These are phyloP conservation scores for Xestia c-nigrum DNA, from an alignment of 2,888 invertebrate species.

Conservation along the genomic window DNA sequence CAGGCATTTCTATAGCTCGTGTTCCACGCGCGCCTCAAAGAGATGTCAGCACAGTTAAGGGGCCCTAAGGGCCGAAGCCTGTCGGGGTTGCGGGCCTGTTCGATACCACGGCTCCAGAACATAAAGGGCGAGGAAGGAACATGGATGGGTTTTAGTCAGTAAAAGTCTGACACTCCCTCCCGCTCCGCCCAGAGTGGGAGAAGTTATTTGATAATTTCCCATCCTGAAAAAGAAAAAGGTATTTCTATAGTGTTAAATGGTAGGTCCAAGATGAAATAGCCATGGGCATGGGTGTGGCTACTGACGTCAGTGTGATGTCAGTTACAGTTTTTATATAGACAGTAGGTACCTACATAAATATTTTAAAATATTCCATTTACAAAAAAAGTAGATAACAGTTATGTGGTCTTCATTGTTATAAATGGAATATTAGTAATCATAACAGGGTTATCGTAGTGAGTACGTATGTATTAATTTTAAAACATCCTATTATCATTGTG, in stretches of 20 bases:
- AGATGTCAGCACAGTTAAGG: too few relatives aligned
- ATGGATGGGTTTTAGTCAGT: too few relatives aligned
- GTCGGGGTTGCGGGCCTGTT: too few relatives aligned
- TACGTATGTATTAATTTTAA: background rate
- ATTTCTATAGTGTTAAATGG: background rate
- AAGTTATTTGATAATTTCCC: too few relatives aligned
- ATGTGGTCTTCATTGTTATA: constrained; percentile 6
- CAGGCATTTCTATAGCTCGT: background rate
- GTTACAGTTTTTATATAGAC: background rate
- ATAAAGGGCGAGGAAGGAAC: too few relatives aligned
- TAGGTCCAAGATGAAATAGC: background rate
- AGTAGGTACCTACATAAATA: background rate
- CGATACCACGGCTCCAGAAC: too few relatives aligned
- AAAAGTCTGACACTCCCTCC: too few relatives aligned
- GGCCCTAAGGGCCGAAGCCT: too few relatives aligned
- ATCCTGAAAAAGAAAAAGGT: too few relatives aligned
- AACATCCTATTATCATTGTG: constrained; percentile 3
- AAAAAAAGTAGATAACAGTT: constrained; percentile 8
- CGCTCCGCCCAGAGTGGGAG: too few relatives aligned
- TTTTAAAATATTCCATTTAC: constrained; percentile 18
- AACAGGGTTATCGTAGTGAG: constrained; percentile 37
- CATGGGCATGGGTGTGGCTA: constrained; percentile 26
- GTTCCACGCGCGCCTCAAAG: too few relatives aligned
- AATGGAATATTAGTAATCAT: constrained; percentile 42
- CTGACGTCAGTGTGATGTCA: background rate